These are phyloP conservation scores for Cepaea hortensis DNA, from an alignment of 2,888 invertebrate genomes.

Conservation along the genomic window DNA sequence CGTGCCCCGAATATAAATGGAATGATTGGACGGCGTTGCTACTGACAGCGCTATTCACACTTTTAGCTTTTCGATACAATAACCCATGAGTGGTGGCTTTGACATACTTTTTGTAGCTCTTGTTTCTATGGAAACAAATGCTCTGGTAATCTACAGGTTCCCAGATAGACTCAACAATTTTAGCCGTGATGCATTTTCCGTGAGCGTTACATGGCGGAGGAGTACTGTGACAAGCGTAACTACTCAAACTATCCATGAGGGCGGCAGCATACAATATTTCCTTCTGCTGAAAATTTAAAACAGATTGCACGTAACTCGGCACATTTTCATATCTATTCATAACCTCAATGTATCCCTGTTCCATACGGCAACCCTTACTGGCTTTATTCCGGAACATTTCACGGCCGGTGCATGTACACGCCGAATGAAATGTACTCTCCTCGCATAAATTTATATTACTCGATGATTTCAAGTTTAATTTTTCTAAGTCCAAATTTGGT, in stretches of 20 bases:
- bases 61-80: conserved; percentile 84
- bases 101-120: conserved; percentile 79
- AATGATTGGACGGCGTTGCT: conserved; percentile 74
- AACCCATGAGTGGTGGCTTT: conserved; percentile 88
- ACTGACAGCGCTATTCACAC: conserved; percentile 57
- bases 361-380: conserved; percentile 13
- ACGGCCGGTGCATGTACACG: conserved; percentile 84
- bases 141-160: conserved; percentile 58
- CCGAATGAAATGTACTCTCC: conserved; percentile 85
- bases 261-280: conserved; percentile 79
- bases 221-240: conserved; percentile 90
- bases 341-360: not conserved
- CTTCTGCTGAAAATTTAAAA: not conserved
- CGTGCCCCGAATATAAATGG: conserved; percentile 92
- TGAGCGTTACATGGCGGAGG: conserved; percentile 85
- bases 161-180: conserved; percentile 61
- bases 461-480: conserved; percentile 80
- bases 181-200: conserved; percentile 61
- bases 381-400: conserved; percentile 16
- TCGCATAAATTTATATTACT: conserved; percentile 75
- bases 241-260: conserved; percentile 87
- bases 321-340: conserved; percentile 20
- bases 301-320: not conserved
- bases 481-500: conserved; percentile 82
- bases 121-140: conserved; percentile 43